A percentile compares a stretch with the other conserved stretches of the same genome.
phyloP scores from a whole-genome alignment of 2,888 invertebrate genomes.

The Trissolcus japonicus region DNA sequence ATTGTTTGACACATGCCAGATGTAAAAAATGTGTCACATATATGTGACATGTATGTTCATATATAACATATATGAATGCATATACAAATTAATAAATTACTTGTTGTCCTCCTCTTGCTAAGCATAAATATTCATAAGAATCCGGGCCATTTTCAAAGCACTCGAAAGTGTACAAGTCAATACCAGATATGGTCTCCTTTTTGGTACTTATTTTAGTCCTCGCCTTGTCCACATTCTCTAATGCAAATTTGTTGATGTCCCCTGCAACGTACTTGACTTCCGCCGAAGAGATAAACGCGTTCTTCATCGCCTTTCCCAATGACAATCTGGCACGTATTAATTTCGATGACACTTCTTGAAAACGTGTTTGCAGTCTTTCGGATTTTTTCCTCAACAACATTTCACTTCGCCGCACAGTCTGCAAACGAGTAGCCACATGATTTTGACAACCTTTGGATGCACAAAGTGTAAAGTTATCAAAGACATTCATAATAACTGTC shows the following conservation, averaged over 20 bases:
- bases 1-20: too few species aligned
- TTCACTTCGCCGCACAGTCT: constrained; percentile 81
- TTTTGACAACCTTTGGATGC: constrained; percentile 78
- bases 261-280: constrained; percentile 82
- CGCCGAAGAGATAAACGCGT: constrained; percentile 81
- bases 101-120: constrained; percentile 82
- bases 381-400: constrained; percentile 82
- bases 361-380: constrained; percentile 80
- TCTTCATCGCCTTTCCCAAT: constrained; percentile 82
- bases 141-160: constrained; percentile 77
- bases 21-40: too few species aligned
- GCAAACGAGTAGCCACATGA: constrained; percentile 79
- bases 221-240: constrained; percentile 81
- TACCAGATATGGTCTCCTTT: constrained; percentile 82
- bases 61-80: too few species aligned
- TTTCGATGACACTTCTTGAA: constrained; percentile 79
- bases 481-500: background rate
- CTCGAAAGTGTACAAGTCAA: constrained; percentile 80
- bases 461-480: background rate
- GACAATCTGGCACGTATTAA: constrained; percentile 81
- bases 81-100: constrained; percentile 52
- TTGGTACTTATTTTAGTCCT: constrained; percentile 79
- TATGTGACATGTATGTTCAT: too few species aligned
- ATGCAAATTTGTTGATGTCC: constrained; percentile 80
- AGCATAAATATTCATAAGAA: constrained; percentile 80